Evolutionary conservation across 2,797 vertebrate species (phyloP), one percentile per base, ranked within the genome.

Genomic region (Euphonia xanthogaster): DNA sequence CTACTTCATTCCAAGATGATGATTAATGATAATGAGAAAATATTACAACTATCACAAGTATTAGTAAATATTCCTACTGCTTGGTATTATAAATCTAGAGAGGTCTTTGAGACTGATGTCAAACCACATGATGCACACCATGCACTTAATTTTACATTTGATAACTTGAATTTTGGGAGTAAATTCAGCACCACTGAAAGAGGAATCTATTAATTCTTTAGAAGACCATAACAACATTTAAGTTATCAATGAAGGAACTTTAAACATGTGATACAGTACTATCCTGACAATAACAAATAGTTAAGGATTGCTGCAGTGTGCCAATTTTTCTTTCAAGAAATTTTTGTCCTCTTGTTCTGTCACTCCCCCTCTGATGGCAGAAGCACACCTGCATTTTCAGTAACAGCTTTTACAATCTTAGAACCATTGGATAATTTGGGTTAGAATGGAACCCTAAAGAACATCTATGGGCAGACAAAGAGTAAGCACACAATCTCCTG

Each of bases 11-110:
- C 53, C 86, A 86, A 88, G 85, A 95, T 73, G 39, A 94, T 94
- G 93, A 95, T 86, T 90, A 96, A 96, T 63, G 85, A 88, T 92
- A 83, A 95, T 86, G 73, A 91, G 79, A 93, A 95, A 88, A 88
- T 60, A 94, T 88, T 94, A 70, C 28, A 96, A 81, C 70, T 82
- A 92, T 77, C 14, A 19, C 58, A 94, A 90, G 47, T 73, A 93
- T 88, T 85, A 86, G 79, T 67, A 92, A 91, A 86, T 82, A 88
- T 82, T 91, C 79, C 91, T 90, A 90, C 91, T 89, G 71, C 51
- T 93, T 82, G 35, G 16, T 71, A 80, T 55, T 67, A 93, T 77
- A 87, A 92, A 94, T 93, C 73, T 83, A 62, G 30, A 61, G 35
- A 80, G 73, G 58, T 31, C 65, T 86, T 87, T 75, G 76, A 72